Evolutionary conservation across 1,140 invertebrate genomes (phyloP).

Genomic region (Lasioglossum albipes): DNA sequence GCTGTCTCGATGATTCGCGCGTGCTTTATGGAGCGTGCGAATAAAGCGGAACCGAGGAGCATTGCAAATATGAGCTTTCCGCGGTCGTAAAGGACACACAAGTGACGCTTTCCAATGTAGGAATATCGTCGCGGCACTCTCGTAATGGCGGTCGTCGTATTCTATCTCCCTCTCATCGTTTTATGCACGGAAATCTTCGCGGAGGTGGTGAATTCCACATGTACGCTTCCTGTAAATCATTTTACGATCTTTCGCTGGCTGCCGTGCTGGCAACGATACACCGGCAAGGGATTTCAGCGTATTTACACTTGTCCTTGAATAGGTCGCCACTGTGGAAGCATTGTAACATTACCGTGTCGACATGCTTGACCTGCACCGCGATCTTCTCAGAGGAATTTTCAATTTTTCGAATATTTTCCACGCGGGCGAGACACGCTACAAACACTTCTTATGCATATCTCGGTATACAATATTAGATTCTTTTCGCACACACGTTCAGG

Average conservation of each 20-base stretch:
- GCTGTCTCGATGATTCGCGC: conserved; percentile 28
- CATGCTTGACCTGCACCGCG: neutral
- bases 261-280: neutral
- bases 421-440: no score
- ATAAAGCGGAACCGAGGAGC: conserved; percentile 33
- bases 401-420: no score
- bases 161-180: conserved; percentile 40
- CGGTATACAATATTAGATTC: no score
- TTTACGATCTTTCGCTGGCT: conserved; percentile 5
- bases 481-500: no score
- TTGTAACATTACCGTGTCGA: neutral
- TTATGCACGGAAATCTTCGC: conserved; percentile 19
- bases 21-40: conserved; percentile 43
- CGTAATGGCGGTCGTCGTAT: conserved; percentile 41
- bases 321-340: neutral
- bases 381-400: no score
- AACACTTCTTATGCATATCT: no score
- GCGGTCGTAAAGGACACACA: conserved; percentile 36
- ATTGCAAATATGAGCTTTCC: conserved; percentile 47
- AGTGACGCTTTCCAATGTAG: conserved; percentile 2
- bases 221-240: neutral
- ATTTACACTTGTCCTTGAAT: neutral
- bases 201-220: conserved; percentile 23
- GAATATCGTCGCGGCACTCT: conserved; percentile 1
- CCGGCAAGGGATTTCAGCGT: neutral